A percentile compares a stretch with the other conserved stretches of the same genome.
Conservation (phyloP, 2,113 vertebrate species). For the Cnemophilus loriae region DNA sequence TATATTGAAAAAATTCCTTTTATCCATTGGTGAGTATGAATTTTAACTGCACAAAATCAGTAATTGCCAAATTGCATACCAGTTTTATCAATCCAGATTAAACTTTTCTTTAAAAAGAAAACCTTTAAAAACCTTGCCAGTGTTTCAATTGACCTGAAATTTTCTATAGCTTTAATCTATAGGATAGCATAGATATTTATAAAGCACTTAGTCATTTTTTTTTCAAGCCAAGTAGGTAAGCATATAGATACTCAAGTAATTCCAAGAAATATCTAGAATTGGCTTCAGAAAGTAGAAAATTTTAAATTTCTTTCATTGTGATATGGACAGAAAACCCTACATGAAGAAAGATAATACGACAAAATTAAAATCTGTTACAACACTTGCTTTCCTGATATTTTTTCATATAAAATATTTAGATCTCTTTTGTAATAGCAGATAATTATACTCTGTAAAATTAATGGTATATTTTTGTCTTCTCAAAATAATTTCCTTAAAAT, state of each 20-base stretch:
- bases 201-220: not conserved
- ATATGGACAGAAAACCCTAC: not conserved
- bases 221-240: not conserved
- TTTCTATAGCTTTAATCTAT: not conserved
- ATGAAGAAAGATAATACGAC: not conserved
- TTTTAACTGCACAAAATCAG: not conserved
- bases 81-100: not conserved
- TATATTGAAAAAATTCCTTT: not conserved
- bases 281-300: not conserved
- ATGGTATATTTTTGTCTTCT: not conserved
- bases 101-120: not conserved
- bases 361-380: not conserved
- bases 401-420: not conserved
- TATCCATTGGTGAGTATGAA: not conserved
- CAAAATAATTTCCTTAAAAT: not conserved
- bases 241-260: not conserved
- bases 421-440: not conserved
- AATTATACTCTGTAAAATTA: not conserved
- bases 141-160: not conserved
- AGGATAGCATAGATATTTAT: not conserved
- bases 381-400: not conserved
- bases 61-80: not conserved
- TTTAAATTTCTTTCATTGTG: not conserved
- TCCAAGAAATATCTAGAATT: not conserved
- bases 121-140: not conserved